A percentile compares a stretch with the other conserved stretches of the same genome.
Evolutionary conservation across 2,113 vertebrate species (phyloP).

Genomic region (Colistium nudipinnis): DNA sequence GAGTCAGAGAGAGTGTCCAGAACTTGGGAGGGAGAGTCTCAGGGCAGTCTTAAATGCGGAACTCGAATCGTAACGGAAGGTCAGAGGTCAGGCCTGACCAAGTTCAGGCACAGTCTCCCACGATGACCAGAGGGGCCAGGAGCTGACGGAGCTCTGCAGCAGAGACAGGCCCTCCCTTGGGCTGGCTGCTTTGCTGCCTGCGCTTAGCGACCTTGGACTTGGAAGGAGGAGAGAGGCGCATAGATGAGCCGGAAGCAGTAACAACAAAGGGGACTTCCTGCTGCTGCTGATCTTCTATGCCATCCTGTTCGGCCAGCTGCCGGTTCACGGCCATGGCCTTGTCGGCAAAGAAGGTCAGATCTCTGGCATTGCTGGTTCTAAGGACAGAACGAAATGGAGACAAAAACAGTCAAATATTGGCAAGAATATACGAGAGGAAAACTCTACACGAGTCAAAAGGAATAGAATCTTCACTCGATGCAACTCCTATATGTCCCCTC

Average conservation of each 20-base stretch:
- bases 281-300: slow-evolving; percentile 86
- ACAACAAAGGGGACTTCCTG: slow-evolving; percentile 86
- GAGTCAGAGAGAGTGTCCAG: slow-evolving; percentile 36
- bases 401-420: not conserved
- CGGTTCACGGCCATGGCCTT: slow-evolving; percentile 96
- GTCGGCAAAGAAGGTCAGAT: slow-evolving; percentile 94
- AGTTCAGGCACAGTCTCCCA: slow-evolving; percentile 89
- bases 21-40: slow-evolving; percentile 31
- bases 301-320: slow-evolving; percentile 91
- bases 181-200: slow-evolving; percentile 88
- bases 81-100: slow-evolving; percentile 34
- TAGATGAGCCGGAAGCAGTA: slow-evolving; percentile 87
- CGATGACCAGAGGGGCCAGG: slow-evolving; percentile 88
- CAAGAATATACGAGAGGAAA: not conserved
- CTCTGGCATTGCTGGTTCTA: slow-evolving; percentile 97
- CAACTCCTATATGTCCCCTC: slow-evolving; percentile 49
- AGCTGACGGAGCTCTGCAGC: slow-evolving; percentile 84
- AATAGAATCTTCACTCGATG: not conserved
- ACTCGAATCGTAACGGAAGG: slow-evolving; percentile 41
- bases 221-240: slow-evolving; percentile 93
- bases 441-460: not conserved
- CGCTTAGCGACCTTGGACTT: slow-evolving; percentile 92
- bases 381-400: no score
- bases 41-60: slow-evolving; percentile 44
- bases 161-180: slow-evolving; percentile 81